Conservation (phyloP, 2,113 vertebrate species). For the Aphyosemion australe region DNA sequence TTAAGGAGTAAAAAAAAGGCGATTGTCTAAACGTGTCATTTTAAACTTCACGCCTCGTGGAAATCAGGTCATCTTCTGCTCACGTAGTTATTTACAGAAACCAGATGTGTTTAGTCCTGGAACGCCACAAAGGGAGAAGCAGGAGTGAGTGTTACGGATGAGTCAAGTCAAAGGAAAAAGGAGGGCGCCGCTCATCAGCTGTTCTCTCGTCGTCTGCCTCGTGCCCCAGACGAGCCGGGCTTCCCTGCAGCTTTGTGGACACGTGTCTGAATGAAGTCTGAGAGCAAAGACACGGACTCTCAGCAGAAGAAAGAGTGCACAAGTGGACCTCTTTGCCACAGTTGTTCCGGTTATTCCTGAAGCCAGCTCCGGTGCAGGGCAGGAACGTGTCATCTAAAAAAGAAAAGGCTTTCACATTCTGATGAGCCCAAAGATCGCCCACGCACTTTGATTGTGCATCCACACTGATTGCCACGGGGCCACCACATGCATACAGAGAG, state of each 20-base stretch:
- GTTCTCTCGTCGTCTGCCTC: conserved; percentile 36
- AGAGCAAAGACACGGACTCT: conserved; percentile 19
- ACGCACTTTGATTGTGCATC: conserved; percentile 28
- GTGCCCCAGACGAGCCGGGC: conserved; percentile 7
- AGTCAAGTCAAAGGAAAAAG: conserved; percentile 39
- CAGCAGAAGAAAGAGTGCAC: not conserved
- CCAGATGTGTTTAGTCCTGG: conserved; percentile 9
- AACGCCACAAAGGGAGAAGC: conserved; percentile 9
- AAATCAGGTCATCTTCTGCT: not conserved
- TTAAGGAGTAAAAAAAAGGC: too few relatives aligned
- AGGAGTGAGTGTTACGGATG: conserved; percentile 47
- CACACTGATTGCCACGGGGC: conserved; percentile 13
- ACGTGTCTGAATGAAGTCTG: conserved; percentile 25
- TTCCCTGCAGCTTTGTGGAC: conserved; percentile 22
- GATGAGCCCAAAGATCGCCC: conserved; percentile 57
- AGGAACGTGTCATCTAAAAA: conserved; percentile 39
- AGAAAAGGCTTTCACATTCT: conserved; percentile 65
- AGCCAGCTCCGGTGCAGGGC: not conserved
- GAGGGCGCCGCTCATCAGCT: conserved; percentile 5
- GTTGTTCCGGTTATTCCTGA: conserved; percentile 27
- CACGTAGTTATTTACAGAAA: not conserved
- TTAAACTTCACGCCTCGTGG: not conserved
- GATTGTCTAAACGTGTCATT: not conserved
- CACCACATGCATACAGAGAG: conserved; percentile 30
- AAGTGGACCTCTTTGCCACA: conserved; percentile 10